Evolutionary conservation across 2,113 vertebrate species (phyloP).

Genomic region (Periophthalmus modestus): DNA sequence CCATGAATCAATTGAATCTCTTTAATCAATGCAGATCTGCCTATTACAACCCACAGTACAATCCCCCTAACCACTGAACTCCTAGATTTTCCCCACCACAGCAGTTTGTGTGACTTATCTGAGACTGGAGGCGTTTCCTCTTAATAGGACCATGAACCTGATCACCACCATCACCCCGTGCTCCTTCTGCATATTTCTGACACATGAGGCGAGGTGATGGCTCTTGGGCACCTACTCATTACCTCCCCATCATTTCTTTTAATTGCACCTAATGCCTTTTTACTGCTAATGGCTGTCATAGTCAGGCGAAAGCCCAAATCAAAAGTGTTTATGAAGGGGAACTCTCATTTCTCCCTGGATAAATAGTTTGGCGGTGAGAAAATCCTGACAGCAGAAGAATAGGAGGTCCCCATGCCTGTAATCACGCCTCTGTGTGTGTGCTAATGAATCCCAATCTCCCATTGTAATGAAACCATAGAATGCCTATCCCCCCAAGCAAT

Average conservation of each 20-base stretch:
- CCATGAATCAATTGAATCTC: background rate
- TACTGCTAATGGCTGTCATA: conserved; percentile 61
- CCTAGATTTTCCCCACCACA: conserved; percentile 32
- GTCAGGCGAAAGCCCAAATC: conserved; percentile 43
- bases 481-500: conserved; percentile 38
- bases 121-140: conserved; percentile 47
- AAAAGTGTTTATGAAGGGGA: conserved; percentile 50
- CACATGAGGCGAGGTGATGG: conserved; percentile 52
- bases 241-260: conserved; percentile 57
- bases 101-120: conserved; percentile 59
- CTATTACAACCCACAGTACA: background rate
- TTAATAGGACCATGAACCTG: conserved; percentile 65
- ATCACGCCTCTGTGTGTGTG: conserved; percentile 33
- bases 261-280: conserved; percentile 68
- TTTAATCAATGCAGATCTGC: background rate
- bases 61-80: background rate
- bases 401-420: conserved; percentile 37
- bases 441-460: conserved; percentile 58
- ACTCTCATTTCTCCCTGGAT: conserved; percentile 30
- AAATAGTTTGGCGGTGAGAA: conserved; percentile 47
- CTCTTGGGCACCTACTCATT: conserved; percentile 48
- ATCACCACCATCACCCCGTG: conserved; percentile 9
- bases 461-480: conserved; percentile 43
- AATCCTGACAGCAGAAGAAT: conserved; percentile 50
- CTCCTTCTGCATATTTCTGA: conserved; percentile 64